Percentiles rank a stretch among this genome's conserved stretches.
Evolutionary conservation across 1,140 invertebrate genomes (phyloP).

Genomic region (Spodoptera frugiperda): DNA sequence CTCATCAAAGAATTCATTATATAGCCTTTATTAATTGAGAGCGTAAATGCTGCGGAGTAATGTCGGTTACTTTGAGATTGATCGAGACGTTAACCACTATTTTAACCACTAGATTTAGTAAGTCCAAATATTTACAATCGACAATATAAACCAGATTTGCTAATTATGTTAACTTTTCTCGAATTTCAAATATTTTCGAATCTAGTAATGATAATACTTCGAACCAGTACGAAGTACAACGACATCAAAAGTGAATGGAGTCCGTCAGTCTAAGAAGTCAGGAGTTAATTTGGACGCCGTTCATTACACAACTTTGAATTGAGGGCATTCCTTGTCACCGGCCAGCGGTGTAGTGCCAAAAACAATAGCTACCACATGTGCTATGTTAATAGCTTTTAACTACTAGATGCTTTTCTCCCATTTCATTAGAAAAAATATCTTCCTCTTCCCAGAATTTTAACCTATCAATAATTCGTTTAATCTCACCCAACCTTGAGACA

Average conservation of each 20-base stretch:
- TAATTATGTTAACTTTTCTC: too few relatives aligned
- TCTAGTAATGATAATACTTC: too few relatives aligned
- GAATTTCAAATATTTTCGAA: too few relatives aligned
- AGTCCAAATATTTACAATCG: too few relatives aligned
- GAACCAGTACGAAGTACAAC: neutral
- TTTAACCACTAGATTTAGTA: too few relatives aligned
- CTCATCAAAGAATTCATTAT: neutral
- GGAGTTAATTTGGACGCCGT: conserved; percentile 18
- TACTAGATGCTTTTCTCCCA: neutral
- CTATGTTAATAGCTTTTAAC: conserved; percentile 30
- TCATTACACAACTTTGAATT: conserved; percentile 28
- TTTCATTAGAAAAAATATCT: neutral
- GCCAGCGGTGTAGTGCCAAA: conserved; percentile 12
- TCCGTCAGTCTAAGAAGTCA: conserved; percentile 6
- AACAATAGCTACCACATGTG: conserved; percentile 30
- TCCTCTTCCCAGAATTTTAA: neutral
- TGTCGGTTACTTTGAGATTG: too few relatives aligned
- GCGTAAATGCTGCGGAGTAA: too few relatives aligned
- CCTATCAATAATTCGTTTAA: neutral
- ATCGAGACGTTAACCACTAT: too few relatives aligned
- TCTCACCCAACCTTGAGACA: neutral
- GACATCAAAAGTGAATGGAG: conserved; percentile 16
- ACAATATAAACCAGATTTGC: too few relatives aligned
- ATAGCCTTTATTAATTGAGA: too few relatives aligned
- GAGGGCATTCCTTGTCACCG: conserved; percentile 29